Percentiles rank a stretch among this genome's conserved stretches.
These are phyloP conservation scores for Tenthredo distinguenda DNA, from an alignment of 2,888 invertebrate species.

Conservation along the genomic window DNA sequence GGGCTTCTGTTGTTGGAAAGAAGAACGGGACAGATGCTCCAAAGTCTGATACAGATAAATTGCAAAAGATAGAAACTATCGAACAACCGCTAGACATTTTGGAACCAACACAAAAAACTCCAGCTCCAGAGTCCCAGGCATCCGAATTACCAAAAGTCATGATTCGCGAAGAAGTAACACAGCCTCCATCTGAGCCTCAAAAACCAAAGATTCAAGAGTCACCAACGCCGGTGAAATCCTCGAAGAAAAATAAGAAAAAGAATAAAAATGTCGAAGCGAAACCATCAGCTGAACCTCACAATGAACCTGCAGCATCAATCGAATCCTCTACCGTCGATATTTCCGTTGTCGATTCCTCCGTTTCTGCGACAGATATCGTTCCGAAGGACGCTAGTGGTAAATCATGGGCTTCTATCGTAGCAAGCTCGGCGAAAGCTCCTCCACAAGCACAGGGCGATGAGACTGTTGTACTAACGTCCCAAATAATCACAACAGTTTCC, in stretches of 20 bases:
- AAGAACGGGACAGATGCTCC: slow-evolving; percentile 55
- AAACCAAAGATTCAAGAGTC: slow-evolving; percentile 37
- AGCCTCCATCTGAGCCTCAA: slow-evolving; percentile 31
- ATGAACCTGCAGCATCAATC: slow-evolving; percentile 10
- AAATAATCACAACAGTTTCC: slow-evolving; percentile 49
- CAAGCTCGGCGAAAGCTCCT: slow-evolving; percentile 76
- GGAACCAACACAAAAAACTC: slow-evolving; percentile 1
- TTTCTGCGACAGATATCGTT: slow-evolving; percentile 4
- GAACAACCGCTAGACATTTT: slow-evolving; percentile 32
- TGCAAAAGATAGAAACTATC: slow-evolving; percentile 50
- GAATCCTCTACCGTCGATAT: background rate
- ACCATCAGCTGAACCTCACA: slow-evolving; percentile 25
- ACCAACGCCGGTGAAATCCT: slow-evolving; percentile 46
- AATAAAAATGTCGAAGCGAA: slow-evolving; percentile 51
- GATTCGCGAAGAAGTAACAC: slow-evolving; percentile 40
- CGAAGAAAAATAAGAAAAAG: slow-evolving; percentile 57
- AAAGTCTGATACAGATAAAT: slow-evolving; percentile 50
- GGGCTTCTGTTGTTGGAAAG: slow-evolving; percentile 68
- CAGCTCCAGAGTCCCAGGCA: background rate
- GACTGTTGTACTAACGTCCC: slow-evolving; percentile 59
- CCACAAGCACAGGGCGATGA: slow-evolving; percentile 73
- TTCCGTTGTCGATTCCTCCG: background rate
- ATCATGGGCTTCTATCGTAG: slow-evolving; percentile 86
- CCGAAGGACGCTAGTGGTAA: slow-evolving; percentile 80
- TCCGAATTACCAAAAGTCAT: slow-evolving; percentile 36